Evolutionary conservation across 2,888 invertebrate species (phyloP), one percentile per base, ranked within the genome.

Genomic region (Drosophila mimetica): DNA sequence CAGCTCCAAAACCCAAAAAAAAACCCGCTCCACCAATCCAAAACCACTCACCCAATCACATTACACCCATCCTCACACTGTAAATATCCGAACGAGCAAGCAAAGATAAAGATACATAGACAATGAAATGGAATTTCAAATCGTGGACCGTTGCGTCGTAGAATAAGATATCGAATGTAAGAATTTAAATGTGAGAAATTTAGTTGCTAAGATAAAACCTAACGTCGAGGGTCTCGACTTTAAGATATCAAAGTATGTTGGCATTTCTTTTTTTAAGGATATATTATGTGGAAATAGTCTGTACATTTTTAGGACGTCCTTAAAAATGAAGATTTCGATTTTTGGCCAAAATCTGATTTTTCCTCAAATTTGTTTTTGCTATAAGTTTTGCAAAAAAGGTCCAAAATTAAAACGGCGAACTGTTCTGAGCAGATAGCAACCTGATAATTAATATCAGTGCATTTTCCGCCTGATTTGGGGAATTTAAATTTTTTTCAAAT

Each of bases 131-230:
- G 61, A 75, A 66, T 76, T 66, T 69, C 46, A 66, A 66, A 57
- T 55, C 71, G 46, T 32, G 18, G 72, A 59, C 76, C 59, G 50
- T 67, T 70, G 51, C 58, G 18, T 63, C 58, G 18, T 63, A 67
- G 30, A 28, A 28, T 47, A 46, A 70, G 66, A 55, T 44, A 34
- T 83, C 58, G 48, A 16, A 14, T 5, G 4, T 80, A 80, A 78
- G 81, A 61, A 44, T 61, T 42, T 58, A 63, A 51, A 61, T 70
- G 73, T 84, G 79, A 84, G 48, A 75, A 20, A 76, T 37, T 54
- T 64, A 75, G 78, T 71, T 65, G 37, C 16, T 51, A 36, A 42
- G 14, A 36, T 48, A 44, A 58, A 22, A n/a, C 41, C 22, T 61
- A 66, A 5, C 22, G 37, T 61, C 61, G 61, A 47, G 22, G 22